phyloP scores from a whole-genome alignment of 2,797 vertebrate genomes.

The Prunella strophiata region DNA sequence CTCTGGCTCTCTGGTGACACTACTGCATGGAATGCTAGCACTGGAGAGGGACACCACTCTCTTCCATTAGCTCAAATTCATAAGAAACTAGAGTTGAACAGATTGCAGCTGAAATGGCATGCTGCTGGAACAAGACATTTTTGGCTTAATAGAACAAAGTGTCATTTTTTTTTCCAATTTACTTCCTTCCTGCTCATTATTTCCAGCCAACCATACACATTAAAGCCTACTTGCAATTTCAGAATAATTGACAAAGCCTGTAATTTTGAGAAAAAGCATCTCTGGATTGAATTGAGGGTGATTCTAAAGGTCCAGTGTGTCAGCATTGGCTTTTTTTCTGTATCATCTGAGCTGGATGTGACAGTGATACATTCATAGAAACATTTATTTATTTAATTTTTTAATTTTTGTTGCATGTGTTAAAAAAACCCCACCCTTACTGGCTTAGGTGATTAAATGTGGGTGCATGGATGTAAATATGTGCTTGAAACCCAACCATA shows the following conservation, averaged over 20 bases:
- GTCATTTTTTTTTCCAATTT: not conserved
- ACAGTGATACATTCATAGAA: not conserved
- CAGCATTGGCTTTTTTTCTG: not conserved
- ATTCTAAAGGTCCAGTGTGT: not conserved
- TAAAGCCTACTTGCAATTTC: not conserved
- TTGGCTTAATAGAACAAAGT: not conserved
- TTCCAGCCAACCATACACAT: not conserved
- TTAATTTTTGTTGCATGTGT: not conserved
- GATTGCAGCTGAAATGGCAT: fast-evolving
- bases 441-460: not conserved
- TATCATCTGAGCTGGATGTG: not conserved
- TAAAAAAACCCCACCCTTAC: not conserved
- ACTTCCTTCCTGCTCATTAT: not conserved
- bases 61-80: not conserved
- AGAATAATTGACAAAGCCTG: not conserved
- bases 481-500: not conserved
- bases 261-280: not conserved
- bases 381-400: not conserved
- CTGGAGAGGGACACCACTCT: not conserved
- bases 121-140: not conserved
- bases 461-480: not conserved
- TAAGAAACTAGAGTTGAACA: not conserved
- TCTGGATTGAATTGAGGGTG: not conserved
- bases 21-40: fast-evolving
- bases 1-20: not conserved